Conservation (phyloP, 2,888 invertebrate species). For the Lochmaea capreae region DNA sequence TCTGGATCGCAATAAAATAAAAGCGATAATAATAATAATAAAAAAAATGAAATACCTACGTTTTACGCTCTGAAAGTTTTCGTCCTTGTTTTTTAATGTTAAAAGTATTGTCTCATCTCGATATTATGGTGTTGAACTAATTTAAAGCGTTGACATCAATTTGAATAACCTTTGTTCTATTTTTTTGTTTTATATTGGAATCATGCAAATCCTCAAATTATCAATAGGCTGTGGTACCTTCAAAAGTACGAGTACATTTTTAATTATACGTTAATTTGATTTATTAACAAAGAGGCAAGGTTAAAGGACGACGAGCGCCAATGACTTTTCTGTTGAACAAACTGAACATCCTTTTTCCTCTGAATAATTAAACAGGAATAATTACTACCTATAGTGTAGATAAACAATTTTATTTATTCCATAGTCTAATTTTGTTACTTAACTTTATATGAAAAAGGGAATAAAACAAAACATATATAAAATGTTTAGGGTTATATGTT, state of each 20-base stretch:
- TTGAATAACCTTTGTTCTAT: conserved; percentile 47
- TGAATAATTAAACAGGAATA: not conserved
- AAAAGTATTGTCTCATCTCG: conserved; percentile 39
- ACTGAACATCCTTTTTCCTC: not conserved
- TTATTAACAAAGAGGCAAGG: conserved; percentile 3
- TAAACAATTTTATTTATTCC: not conserved
- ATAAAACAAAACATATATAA: too few species aligned
- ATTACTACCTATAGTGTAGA: not conserved
- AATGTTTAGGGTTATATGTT: too few species aligned
- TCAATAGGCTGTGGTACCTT: conserved; percentile 39
- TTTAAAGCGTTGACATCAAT: conserved; percentile 50
- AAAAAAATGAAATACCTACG: conserved; percentile 33
- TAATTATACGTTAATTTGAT: conserved; percentile 1
- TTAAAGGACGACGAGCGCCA: conserved; percentile 7
- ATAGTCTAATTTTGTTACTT: not conserved
- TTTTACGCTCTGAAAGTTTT: conserved; percentile 52
- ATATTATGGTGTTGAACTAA: conserved; percentile 48
- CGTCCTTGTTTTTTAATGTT: conserved; percentile 51
- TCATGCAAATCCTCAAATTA: conserved; percentile 38
- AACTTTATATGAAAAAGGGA: too few species aligned
- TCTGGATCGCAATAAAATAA: conserved; percentile 4
- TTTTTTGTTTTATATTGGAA: conserved; percentile 41
- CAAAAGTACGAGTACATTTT: not conserved
- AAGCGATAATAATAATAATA: not conserved
- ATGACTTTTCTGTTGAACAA: not conserved